These are phyloP conservation scores for Caradrina kadenii DNA, from an alignment of 2,888 invertebrate species.

Conservation along the genomic window DNA sequence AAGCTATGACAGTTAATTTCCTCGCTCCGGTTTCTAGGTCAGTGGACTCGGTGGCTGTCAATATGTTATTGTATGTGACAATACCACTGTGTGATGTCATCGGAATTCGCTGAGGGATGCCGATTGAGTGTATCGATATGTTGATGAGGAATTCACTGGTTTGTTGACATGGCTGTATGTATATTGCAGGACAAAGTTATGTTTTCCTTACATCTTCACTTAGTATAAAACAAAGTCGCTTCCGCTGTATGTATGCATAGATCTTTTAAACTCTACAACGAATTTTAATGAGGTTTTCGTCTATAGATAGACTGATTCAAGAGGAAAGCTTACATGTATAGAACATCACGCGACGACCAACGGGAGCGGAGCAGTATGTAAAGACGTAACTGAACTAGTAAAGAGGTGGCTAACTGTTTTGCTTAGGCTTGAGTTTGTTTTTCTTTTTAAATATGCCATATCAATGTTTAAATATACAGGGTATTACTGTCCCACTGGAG, in stretches of 20 bases:
- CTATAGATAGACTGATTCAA: no score
- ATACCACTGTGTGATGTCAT: slow-evolving; percentile 17
- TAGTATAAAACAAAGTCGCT: no score
- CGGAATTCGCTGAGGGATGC: slow-evolving; percentile 17
- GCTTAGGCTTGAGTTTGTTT: background rate
- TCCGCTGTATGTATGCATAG: no score
- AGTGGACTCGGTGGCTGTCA: slow-evolving; percentile 40
- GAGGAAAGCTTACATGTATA: no score
- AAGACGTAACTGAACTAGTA: background rate
- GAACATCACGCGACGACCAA: no score
- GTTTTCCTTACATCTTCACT: no score
- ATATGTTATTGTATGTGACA: slow-evolving; percentile 38
- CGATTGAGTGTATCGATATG: background rate
- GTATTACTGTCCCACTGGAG: no score
- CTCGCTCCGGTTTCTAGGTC: slow-evolving; percentile 67
- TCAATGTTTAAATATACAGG: no score
- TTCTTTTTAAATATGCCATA: no score
- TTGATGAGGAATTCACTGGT: background rate
- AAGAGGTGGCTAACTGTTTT: background rate
- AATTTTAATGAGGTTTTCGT: no score
- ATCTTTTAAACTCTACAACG: no score
- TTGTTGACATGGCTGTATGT: background rate
- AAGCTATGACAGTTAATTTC: slow-evolving; percentile 70
- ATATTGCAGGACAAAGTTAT: background rate
- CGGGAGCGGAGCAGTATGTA: no score